A percentile compares a stretch with the other conserved stretches of the same genome.
Conservation (phyloP, 2,113 vertebrate species). For the Daboia siamensis region DNA sequence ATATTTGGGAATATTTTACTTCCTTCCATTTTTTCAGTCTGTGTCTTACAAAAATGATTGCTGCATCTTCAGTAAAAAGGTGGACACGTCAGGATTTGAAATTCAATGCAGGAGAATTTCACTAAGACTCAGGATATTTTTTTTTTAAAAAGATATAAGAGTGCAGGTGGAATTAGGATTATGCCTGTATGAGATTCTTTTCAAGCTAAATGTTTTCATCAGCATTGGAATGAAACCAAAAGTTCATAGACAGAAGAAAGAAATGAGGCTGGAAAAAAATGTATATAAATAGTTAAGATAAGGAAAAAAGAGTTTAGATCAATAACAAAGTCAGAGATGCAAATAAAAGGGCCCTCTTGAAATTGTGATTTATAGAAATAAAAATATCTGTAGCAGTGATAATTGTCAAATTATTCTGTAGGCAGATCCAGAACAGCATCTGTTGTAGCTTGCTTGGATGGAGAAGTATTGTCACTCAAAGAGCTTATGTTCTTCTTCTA, state of each 20-base stretch:
- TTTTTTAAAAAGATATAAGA: background rate
- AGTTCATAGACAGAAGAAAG: background rate
- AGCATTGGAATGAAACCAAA: background rate
- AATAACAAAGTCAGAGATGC: background rate
- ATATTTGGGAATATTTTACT: background rate
- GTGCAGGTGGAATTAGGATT: background rate
- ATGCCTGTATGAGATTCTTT: background rate
- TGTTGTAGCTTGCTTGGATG: background rate
- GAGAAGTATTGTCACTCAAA: background rate
- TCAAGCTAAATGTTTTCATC: background rate
- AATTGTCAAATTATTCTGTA: background rate
- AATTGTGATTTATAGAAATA: slow-evolving; percentile 5
- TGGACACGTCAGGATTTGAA: background rate
- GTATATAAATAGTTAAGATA: background rate
- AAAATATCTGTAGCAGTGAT: background rate
- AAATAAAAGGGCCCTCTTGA: background rate
- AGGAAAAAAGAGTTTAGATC: background rate
- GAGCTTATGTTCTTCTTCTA: background rate
- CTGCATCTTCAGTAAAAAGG: background rate
- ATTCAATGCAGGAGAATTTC: background rate
- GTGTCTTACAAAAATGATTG: background rate
- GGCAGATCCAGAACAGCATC: background rate
- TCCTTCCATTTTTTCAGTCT: background rate
- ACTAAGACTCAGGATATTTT: background rate
- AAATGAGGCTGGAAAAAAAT: background rate